These are phyloP conservation scores for Microctenopoma stevenorrisi DNA, from an alignment of 2,797 vertebrate species.

Conservation along the genomic window DNA sequence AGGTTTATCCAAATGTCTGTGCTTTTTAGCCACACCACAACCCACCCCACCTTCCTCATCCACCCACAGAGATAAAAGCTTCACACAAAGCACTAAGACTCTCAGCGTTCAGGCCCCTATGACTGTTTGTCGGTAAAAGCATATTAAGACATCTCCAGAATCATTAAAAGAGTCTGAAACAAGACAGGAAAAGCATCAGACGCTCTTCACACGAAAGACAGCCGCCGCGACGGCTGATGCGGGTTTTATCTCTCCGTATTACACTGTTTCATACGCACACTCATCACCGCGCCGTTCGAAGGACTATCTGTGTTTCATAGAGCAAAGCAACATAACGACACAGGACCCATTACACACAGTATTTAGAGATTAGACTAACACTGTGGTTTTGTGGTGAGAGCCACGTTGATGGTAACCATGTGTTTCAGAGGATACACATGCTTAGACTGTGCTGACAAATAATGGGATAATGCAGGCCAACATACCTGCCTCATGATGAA, in stretches of 20 bases:
- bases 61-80: constrained; percentile 10
- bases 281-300: constrained; percentile 30
- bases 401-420: constrained; percentile 75
- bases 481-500: constrained; percentile 75
- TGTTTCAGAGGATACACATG: constrained; percentile 69
- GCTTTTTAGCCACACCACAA: constrained; percentile 1
- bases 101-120: neutral
- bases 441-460: constrained; percentile 67
- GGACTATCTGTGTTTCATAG: constrained; percentile 68
- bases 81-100: constrained; percentile 9
- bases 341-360: constrained; percentile 70
- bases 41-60: constrained; percentile 1
- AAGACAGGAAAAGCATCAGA: constrained; percentile 67
- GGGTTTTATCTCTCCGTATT: constrained; percentile 35
- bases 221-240: constrained; percentile 39
- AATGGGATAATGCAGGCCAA: constrained; percentile 65
- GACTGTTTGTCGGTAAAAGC: constrained; percentile 34
- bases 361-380: constrained; percentile 82
- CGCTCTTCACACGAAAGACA: constrained; percentile 51
- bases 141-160: constrained; percentile 27
- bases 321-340: constrained; percentile 70
- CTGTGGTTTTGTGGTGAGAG: constrained; percentile 75
- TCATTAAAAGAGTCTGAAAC: constrained; percentile 35
- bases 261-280: constrained; percentile 51
- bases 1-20: constrained; percentile 27